Percentiles rank a stretch among this genome's conserved stretches.
These are phyloP conservation scores for Antigone vipio DNA, from an alignment of 2,113 vertebrate species.

Conservation along the genomic window DNA sequence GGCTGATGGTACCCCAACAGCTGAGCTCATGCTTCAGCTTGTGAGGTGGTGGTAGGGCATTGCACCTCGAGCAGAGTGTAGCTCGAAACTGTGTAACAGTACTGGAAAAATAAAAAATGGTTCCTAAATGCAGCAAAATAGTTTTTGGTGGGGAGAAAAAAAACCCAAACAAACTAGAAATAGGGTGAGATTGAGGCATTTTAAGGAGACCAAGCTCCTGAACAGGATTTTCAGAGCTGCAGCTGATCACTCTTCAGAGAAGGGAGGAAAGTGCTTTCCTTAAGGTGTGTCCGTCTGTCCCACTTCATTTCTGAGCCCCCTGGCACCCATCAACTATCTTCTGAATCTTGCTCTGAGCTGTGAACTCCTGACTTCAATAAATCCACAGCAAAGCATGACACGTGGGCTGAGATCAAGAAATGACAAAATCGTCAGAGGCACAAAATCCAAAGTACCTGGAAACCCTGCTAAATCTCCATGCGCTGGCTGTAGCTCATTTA, in stretches of 20 bases:
- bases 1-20: not conserved
- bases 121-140: not conserved
- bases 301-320: not conserved
- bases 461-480: not conserved
- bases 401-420: not conserved
- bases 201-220: not conserved
- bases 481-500: not conserved
- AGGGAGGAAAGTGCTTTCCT: not conserved
- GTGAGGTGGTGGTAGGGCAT: not conserved
- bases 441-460: not conserved
- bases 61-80: accelerated
- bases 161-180: not conserved
- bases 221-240: not conserved
- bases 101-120: not conserved
- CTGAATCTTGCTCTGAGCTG: not conserved
- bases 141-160: not conserved
- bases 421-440: not conserved
- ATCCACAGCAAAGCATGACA: not conserved
- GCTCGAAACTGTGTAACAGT: not conserved
- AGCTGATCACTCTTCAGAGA: not conserved
- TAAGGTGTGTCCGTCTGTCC: not conserved
- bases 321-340: not conserved
- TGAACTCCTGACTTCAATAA: not conserved
- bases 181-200: not conserved
- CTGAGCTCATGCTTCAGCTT: not conserved